These are phyloP conservation scores for Caenorhabditis tropicalis DNA, from an alignment of 1,140 invertebrate species.

Conservation along the genomic window DNA sequence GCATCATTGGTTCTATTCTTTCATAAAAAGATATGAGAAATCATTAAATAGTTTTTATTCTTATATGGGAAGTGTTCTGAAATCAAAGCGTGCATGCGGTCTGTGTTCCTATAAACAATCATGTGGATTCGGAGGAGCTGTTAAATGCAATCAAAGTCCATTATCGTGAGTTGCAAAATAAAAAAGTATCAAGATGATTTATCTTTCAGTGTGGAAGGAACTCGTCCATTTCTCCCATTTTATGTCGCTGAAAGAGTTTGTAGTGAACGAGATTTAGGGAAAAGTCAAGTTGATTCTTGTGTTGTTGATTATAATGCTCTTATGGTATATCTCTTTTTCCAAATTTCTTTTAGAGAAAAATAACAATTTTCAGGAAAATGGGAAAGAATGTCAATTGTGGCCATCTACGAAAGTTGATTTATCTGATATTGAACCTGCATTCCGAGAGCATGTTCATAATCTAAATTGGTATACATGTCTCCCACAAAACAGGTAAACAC, in stretches of 20 bases:
- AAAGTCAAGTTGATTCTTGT: constrained; percentile 66
- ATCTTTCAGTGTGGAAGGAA: constrained; percentile 65
- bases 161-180: constrained; percentile 63
- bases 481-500: constrained; percentile 60
- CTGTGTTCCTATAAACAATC: constrained; percentile 69
- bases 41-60: constrained; percentile 68
- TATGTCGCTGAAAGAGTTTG: constrained; percentile 71
- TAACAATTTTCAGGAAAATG: constrained; percentile 57
- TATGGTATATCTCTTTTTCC: constrained; percentile 40
- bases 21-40: constrained; percentile 62
- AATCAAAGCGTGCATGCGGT: constrained; percentile 64
- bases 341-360: neutral
- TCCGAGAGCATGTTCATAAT: constrained; percentile 63
- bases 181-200: neutral
- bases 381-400: constrained; percentile 69
- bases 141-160: constrained; percentile 66
- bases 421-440: constrained; percentile 64
- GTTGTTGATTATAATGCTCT: constrained; percentile 66
- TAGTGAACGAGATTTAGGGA: constrained; percentile 60
- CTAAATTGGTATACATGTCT: constrained; percentile 68
- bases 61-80: constrained; percentile 63
- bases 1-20: constrained; percentile 71
- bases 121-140: constrained; percentile 67
- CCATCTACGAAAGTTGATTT: constrained; percentile 65
- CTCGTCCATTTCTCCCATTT: constrained; percentile 67